Evolutionary conservation across 2,113 vertebrate genomes (phyloP).

Genomic region (Carassius gibelio): DNA sequence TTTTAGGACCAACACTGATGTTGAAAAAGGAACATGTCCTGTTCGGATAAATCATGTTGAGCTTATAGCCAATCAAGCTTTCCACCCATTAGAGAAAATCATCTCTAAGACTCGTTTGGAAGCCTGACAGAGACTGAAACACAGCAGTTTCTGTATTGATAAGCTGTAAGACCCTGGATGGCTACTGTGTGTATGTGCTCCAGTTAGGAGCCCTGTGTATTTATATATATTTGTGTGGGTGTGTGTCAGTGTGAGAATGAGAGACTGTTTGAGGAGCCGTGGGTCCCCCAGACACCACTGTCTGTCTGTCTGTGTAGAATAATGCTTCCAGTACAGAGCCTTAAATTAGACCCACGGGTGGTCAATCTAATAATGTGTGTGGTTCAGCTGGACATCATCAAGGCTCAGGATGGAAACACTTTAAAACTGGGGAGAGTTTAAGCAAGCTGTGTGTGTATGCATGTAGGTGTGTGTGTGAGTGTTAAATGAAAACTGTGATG

Average conservation of each 20-base stretch:
- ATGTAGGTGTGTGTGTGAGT: constrained; percentile 36
- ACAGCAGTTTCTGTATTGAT: neutral
- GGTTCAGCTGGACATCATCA: constrained; percentile 46
- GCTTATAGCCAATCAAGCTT: neutral
- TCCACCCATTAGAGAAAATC: neutral
- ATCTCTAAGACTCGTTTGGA: neutral
- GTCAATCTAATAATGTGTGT: constrained; percentile 56
- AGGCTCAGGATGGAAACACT: constrained; percentile 40
- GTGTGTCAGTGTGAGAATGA: constrained; percentile 19
- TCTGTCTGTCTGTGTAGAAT: constrained; percentile 24
- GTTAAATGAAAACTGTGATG: constrained; percentile 5
- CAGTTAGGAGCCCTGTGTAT: constrained; percentile 31
- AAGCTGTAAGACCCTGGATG: neutral
- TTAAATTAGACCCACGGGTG: constrained; percentile 58
- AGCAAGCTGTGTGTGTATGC: constrained; percentile 19
- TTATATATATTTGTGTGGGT: constrained; percentile 30
- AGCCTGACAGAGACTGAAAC: constrained; percentile 24
- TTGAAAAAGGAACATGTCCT: neutral
- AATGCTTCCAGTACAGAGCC: constrained; percentile 43
- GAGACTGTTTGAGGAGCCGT: neutral
- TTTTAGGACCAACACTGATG: neutral
- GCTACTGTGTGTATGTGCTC: constrained; percentile 15
- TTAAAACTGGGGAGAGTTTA: constrained; percentile 44
- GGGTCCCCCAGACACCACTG: constrained; percentile 12
- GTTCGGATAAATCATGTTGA: neutral